Percentiles rank a stretch among this genome's conserved stretches.
These are phyloP conservation scores for Alloplasta piceator DNA, from an alignment of 2,888 invertebrate species.

Conservation along the genomic window DNA sequence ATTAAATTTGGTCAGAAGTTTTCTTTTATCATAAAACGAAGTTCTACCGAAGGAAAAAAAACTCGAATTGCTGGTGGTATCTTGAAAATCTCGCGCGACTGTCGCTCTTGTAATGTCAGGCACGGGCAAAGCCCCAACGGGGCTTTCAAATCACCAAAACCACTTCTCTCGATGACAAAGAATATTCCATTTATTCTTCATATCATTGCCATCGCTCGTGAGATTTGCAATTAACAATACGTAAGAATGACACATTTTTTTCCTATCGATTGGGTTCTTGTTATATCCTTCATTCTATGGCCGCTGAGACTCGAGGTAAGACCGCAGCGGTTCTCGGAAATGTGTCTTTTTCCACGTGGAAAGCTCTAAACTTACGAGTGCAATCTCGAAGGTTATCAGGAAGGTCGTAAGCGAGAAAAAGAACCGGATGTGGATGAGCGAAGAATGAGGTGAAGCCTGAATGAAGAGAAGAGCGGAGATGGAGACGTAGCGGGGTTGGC, in stretches of 20 bases:
- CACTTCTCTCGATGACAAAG: too few species aligned
- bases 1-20: too few species aligned
- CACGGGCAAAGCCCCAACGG: slow-evolving; percentile 42
- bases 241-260: background rate
- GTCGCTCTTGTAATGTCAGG: background rate
- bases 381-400: slow-evolving; percentile 29
- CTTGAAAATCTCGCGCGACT: background rate
- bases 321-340: background rate
- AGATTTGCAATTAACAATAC: too few species aligned
- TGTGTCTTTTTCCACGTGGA: background rate
- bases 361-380: slow-evolving; percentile 19
- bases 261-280: background rate
- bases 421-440: slow-evolving; percentile 30
- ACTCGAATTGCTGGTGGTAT: background rate
- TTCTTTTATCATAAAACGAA: too few species aligned
- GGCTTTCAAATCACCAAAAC: too few species aligned
- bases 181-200: too few species aligned
- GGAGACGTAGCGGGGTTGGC: slow-evolving; percentile 13
- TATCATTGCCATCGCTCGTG: too few species aligned
- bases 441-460: slow-evolving; percentile 1
- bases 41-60: too few species aligned
- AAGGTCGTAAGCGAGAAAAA: slow-evolving; percentile 59
- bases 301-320: background rate
- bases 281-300: background rate
- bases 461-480: slow-evolving; percentile 19